Percentiles rank a stretch among this genome's conserved stretches.
These are phyloP conservation scores for Ibidorhyncha struthersii DNA, from an alignment of 2,113 vertebrate species.

Conservation along the genomic window DNA sequence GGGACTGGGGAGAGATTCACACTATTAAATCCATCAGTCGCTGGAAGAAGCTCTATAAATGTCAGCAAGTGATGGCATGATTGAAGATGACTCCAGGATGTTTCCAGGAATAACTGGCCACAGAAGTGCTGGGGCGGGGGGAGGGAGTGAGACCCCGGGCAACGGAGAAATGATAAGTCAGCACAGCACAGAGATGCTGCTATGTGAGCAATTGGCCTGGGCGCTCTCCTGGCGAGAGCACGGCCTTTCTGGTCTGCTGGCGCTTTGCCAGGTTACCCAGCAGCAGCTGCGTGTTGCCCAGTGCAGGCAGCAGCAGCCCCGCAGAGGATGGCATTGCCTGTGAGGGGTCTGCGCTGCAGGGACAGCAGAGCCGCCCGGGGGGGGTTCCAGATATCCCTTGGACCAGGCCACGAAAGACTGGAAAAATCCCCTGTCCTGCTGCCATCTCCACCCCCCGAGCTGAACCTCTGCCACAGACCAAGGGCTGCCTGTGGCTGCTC, in stretches of 20 bases:
- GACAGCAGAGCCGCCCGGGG: not conserved
- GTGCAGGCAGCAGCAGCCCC: not conserved
- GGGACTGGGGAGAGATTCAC: not conserved
- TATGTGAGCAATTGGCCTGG: not conserved
- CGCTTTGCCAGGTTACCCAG: not conserved
- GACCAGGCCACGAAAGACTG: not conserved
- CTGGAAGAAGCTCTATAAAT: not conserved
- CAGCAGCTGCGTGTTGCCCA: not conserved
- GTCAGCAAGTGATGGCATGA: not conserved
- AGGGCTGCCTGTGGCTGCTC: fast-evolving
- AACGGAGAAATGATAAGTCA: not conserved
- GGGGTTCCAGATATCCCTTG: not conserved
- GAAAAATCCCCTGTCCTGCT: not conserved
- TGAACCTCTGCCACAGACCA: not conserved
- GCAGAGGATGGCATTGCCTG: not conserved
- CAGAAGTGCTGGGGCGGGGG: not conserved
- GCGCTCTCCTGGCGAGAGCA: not conserved
- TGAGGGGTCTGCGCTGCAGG: not conserved
- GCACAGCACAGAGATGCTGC: not conserved
- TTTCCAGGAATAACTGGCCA: not conserved
- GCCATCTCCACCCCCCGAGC: not conserved
- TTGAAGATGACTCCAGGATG: not conserved
- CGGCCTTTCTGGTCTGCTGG: not conserved
- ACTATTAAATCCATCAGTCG: not conserved
- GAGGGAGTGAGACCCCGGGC: not conserved